phyloP scores from a whole-genome alignment of 2,888 invertebrate genomes.

The Cephus pulcher region DNA sequence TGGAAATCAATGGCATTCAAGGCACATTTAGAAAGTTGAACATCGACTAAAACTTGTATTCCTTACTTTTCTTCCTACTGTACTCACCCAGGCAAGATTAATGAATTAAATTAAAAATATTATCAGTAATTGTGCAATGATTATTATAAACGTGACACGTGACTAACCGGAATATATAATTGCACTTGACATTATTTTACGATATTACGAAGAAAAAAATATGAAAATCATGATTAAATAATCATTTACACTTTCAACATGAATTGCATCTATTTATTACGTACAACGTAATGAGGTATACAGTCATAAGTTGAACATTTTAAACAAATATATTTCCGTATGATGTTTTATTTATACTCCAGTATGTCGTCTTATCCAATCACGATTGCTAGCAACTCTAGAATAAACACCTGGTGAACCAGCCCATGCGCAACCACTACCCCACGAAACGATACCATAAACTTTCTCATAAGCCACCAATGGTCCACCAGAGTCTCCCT shows the following conservation, averaged over 20 bases:
- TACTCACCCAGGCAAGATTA: neutral
- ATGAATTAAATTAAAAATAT: neutral
- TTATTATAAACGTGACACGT: conserved; percentile 6
- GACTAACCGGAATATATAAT: neutral
- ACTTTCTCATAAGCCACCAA: conserved; percentile 1
- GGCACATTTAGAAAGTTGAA: conserved; percentile 60
- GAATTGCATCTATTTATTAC: neutral
- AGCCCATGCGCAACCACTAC: conserved; percentile 1
- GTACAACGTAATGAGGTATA: neutral
- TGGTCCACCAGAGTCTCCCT: conserved; percentile 18
- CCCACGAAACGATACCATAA: conserved; percentile 16
- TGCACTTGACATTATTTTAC: neutral
- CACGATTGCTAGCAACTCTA: conserved; percentile 8
- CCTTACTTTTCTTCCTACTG: neutral
- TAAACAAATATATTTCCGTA: neutral
- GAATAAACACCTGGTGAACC: conserved; percentile 12
- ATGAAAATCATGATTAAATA: too few relatives aligned
- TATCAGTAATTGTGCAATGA: neutral
- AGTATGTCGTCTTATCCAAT: conserved; percentile 12
- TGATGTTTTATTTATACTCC: neutral
- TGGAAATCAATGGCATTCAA: conserved; percentile 55
- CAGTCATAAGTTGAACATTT: neutral
- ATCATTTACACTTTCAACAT: neutral
- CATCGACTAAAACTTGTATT: conserved; percentile 48
- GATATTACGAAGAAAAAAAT: neutral